Conservation (phyloP, 2,113 vertebrate genomes). For the Struthio camelus region DNA sequence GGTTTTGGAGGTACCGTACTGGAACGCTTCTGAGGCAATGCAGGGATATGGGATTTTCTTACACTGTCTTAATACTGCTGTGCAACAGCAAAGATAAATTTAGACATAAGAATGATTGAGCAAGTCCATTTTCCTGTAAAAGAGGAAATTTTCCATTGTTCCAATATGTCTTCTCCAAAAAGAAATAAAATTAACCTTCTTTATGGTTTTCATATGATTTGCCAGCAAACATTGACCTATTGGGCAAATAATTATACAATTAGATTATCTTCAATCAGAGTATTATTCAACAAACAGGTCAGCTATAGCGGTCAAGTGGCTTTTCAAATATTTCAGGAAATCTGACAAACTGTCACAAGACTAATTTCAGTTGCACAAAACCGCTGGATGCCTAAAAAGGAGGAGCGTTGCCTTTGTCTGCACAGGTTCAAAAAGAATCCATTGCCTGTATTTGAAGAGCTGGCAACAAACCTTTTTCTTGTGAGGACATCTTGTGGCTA, state of each 20-base stretch:
- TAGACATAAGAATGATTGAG: neutral
- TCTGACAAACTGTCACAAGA: neutral
- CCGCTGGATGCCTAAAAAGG: neutral
- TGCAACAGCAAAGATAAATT: neutral
- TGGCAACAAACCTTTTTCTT: neutral
- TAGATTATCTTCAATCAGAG: neutral
- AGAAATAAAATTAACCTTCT: neutral
- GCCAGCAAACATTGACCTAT: neutral
- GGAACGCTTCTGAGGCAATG: neutral
- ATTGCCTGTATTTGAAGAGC: neutral
- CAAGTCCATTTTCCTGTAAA: neutral
- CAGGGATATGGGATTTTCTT: neutral
- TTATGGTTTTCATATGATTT: neutral
- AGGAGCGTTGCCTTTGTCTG: neutral
- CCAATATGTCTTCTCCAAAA: neutral
- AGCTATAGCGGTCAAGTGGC: neutral
- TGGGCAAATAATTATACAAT: neutral
- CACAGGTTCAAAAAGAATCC: neutral
- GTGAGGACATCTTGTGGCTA: conserved; percentile 22
- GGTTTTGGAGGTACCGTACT: neutral
- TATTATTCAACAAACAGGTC: neutral
- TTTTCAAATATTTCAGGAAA: neutral
- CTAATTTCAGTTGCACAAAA: neutral
- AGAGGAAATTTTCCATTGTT: neutral
- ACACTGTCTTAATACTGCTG: neutral